These are phyloP conservation scores for Synanthedon formicaeformis DNA, from an alignment of 2,888 invertebrate species.

Conservation along the genomic window DNA sequence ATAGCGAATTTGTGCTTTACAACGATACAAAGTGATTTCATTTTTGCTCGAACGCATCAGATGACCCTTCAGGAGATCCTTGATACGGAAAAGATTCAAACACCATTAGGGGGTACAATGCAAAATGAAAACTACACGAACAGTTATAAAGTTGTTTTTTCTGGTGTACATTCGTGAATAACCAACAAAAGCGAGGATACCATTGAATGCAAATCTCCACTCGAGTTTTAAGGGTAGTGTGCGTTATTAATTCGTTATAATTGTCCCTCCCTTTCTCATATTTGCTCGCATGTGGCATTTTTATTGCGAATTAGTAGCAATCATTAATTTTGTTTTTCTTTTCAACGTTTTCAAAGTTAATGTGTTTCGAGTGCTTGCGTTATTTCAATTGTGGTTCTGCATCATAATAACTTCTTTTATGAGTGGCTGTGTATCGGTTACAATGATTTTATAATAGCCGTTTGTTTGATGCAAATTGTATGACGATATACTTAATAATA, in stretches of 20 bases:
- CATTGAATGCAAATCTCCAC: conserved; percentile 67
- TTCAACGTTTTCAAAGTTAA: conserved; percentile 49
- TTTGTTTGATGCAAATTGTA: neutral
- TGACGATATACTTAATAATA: neutral
- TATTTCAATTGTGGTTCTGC: conserved; percentile 30
- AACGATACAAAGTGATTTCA: conserved; percentile 20
- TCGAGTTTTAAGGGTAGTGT: conserved; percentile 68
- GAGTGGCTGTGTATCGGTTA: conserved; percentile 41
- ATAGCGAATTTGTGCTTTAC: conserved; percentile 23
- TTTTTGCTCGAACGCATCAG: conserved; percentile 23
- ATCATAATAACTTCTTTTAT: conserved; percentile 34
- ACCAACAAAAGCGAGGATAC: conserved; percentile 53
- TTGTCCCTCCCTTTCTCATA: conserved; percentile 60
- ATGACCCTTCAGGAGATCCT: conserved; percentile 52
- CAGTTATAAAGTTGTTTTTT: conserved; percentile 16
- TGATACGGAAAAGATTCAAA: conserved; percentile 23
- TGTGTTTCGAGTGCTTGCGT: conserved; percentile 47
- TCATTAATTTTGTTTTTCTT: conserved; percentile 69
- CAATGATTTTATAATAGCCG: conserved; percentile 25
- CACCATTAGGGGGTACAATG: conserved; percentile 1
- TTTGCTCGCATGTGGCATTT: conserved; percentile 69
- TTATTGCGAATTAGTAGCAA: conserved; percentile 69
- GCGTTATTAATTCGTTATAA: conserved; percentile 70
- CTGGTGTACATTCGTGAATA: conserved; percentile 17
- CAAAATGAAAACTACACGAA: neutral